Evolutionary conservation across 2,888 invertebrate genomes (phyloP).

Genomic region (Gastrophysa polygoni): DNA sequence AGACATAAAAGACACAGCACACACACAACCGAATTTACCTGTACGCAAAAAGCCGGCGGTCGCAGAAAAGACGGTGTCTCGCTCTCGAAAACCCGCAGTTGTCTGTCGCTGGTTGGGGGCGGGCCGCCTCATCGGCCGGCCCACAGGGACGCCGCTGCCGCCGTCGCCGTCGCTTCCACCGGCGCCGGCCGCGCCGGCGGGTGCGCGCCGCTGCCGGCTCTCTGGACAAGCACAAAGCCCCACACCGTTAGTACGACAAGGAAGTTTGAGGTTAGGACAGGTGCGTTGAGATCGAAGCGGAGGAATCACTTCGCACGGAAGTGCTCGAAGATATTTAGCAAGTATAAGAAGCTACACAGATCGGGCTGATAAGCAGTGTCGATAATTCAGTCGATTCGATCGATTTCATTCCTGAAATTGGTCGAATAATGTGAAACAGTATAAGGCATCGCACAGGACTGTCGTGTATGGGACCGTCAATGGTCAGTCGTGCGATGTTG

Average conservation of each 20-base stretch:
- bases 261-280: background rate
- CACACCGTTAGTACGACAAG: background rate
- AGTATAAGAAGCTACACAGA: too few relatives aligned
- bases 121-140: conserved; percentile 36
- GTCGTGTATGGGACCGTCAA: too few relatives aligned
- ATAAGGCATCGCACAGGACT: too few relatives aligned
- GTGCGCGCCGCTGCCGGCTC: background rate
- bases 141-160: conserved; percentile 19
- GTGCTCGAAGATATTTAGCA: too few relatives aligned
- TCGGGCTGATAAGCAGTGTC: too few relatives aligned
- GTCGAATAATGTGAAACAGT: too few relatives aligned
- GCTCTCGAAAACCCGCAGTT: conserved; percentile 48
- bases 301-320: too few relatives aligned
- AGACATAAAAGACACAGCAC: too few relatives aligned
- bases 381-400: too few relatives aligned
- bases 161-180: conserved; percentile 18
- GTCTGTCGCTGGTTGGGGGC: conserved; percentile 35
- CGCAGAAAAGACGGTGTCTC: conserved; percentile 52
- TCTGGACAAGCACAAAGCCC: background rate
- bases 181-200: background rate
- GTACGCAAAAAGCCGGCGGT: conserved; percentile 54
- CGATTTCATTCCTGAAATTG: too few relatives aligned
- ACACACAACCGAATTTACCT: conserved; percentile 51
- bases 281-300: too few relatives aligned
- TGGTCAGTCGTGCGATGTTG: too few relatives aligned